phyloP scores from a whole-genome alignment of 2,888 invertebrate species.

The Harpalus rubripes region DNA sequence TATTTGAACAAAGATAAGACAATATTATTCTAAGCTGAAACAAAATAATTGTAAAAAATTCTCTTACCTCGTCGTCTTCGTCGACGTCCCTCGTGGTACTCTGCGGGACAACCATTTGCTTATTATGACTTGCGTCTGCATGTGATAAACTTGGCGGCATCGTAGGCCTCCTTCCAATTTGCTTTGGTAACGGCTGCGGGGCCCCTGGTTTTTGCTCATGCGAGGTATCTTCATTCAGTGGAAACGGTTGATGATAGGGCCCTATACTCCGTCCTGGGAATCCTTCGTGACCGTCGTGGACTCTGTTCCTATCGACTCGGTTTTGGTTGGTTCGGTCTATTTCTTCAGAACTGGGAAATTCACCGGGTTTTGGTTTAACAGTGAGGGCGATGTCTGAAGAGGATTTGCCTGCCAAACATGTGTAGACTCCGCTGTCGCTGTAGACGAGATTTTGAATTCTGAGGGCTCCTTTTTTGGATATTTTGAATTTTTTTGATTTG shows the following conservation, averaged over 20 bases:
- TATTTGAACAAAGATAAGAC: too few relatives aligned
- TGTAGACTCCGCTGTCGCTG: constrained; percentile 91
- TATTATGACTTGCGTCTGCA: constrained; percentile 50
- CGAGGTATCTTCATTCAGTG: constrained; percentile 82
- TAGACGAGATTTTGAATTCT: constrained; percentile 90
- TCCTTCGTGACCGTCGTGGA: constrained; percentile 47
- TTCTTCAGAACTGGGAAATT: constrained; percentile 90
- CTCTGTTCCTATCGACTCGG: constrained; percentile 70
- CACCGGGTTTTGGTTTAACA: constrained; percentile 88
- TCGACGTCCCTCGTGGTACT: constrained; percentile 72
- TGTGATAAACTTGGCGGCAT: constrained; percentile 71
- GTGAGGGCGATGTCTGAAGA: constrained; percentile 89
- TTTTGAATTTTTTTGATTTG: constrained; percentile 90
- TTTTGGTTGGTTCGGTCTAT: constrained; percentile 80
- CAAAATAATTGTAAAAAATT: too few relatives aligned
- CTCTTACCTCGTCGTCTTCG: constrained; percentile 71
- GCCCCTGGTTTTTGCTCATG: constrained; percentile 82
- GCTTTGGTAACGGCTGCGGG: constrained; percentile 72
- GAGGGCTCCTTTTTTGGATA: constrained; percentile 94
- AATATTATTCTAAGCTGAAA: too few relatives aligned
- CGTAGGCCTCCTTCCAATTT: constrained; percentile 73
- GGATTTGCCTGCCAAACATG: constrained; percentile 91
- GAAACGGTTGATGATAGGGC: constrained; percentile 78
- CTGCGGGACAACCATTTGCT: constrained; percentile 69
- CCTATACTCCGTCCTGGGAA: constrained; percentile 76